phyloP scores from a whole-genome alignment of 2,888 invertebrate genomes.

The Caenorhabditis sp. region DNA sequence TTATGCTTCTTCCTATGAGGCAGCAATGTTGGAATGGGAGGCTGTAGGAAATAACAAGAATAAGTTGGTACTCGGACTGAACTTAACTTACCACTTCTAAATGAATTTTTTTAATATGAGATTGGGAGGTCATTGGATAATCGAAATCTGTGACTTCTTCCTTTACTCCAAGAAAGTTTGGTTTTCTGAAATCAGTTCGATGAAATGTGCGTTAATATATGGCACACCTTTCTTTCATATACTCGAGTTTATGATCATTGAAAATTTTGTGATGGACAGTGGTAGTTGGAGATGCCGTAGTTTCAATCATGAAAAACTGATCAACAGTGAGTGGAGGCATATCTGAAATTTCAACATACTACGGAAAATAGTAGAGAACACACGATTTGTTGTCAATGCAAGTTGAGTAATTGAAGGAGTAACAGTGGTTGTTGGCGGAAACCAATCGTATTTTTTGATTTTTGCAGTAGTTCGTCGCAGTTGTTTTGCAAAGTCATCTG shows the following conservation, averaged over 20 bases:
- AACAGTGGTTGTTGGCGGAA: conserved; percentile 59
- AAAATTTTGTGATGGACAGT: conserved; percentile 15
- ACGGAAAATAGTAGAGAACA: background rate
- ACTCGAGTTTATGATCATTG: conserved; percentile 57
- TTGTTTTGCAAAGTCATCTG: conserved; percentile 48
- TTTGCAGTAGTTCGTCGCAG: conserved; percentile 46
- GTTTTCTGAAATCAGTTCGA: conserved; percentile 48
- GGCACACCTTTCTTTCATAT: conserved; percentile 52
- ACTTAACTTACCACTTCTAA: conserved; percentile 34
- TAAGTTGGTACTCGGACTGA: too few species aligned
- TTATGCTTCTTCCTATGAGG: conserved; percentile 44
- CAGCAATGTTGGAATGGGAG: conserved; percentile 22
- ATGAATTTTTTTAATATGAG: conserved; percentile 59
- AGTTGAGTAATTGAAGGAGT: conserved; percentile 25
- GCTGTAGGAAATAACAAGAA: too few species aligned
- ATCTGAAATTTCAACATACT: conserved; percentile 6
- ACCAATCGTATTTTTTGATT: conserved; percentile 51
- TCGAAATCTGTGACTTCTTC: conserved; percentile 42
- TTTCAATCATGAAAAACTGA: conserved; percentile 61
- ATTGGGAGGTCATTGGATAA: conserved; percentile 11
- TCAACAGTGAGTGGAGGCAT: conserved; percentile 47
- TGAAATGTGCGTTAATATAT: too few species aligned
- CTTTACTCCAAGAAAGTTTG: conserved; percentile 48
- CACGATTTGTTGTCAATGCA: conserved; percentile 25
- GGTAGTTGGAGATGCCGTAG: conserved; percentile 18